phyloP scores from a whole-genome alignment of 2,888 invertebrate genomes.

The Diachrysia chrysitis region DNA sequence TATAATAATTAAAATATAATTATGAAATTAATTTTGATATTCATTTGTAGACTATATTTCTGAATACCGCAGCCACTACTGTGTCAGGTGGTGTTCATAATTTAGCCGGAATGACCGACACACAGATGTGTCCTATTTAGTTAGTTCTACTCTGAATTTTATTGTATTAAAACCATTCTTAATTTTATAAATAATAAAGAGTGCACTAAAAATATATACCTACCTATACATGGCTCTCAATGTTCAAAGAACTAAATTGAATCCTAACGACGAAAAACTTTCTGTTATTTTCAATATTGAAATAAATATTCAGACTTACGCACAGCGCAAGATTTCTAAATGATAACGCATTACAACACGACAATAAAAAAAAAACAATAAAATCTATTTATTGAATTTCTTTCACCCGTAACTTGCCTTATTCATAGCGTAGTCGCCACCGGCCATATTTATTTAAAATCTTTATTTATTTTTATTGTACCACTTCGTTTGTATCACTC shows the following conservation, averaged over 20 bases:
- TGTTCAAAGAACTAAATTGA: too few relatives aligned
- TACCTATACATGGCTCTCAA: background rate
- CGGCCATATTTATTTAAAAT: conserved; percentile 71
- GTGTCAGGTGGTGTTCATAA: conserved; percentile 44
- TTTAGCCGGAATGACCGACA: conserved; percentile 26
- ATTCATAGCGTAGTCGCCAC: conserved; percentile 76
- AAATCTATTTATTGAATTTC: background rate
- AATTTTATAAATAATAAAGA: background rate
- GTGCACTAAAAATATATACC: background rate
- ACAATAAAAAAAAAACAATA: background rate
- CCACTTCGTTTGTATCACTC: conserved; percentile 28
- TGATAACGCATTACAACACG: background rate
- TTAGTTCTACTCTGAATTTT: background rate
- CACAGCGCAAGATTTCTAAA: background rate
- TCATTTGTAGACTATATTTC: conserved; percentile 3
- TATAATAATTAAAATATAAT: background rate
- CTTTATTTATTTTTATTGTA: conserved; percentile 25
- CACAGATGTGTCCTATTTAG: conserved; percentile 28
- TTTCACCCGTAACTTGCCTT: conserved; percentile 65
- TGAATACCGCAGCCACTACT: conserved; percentile 34
- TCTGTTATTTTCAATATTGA: background rate
- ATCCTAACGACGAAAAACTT: too few relatives aligned
- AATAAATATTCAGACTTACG: background rate
- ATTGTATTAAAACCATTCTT: background rate
- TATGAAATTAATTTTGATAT: background rate